Conservation (phyloP, 2,113 vertebrate species). For the Arizona elegans region DNA sequence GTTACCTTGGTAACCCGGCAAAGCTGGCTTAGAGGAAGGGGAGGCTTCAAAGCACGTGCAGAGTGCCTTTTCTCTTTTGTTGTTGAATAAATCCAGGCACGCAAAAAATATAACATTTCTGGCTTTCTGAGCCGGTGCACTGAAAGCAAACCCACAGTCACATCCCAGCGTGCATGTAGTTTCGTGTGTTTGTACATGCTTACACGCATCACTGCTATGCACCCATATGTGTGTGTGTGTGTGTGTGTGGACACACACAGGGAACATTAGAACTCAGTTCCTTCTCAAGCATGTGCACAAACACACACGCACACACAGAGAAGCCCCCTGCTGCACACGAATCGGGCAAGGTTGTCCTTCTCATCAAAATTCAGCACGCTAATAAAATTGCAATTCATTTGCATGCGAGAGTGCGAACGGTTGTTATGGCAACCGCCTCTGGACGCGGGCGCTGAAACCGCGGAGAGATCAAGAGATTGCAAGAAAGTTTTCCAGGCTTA, state of each 20-base stretch:
- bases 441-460: constrained; percentile 64
- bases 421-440: constrained; percentile 79
- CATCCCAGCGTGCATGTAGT: not conserved
- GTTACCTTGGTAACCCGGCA: no score
- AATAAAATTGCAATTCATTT: constrained; percentile 83
- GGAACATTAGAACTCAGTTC: not conserved
- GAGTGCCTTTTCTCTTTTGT: not conserved
- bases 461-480: constrained; percentile 57
- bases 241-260: not conserved
- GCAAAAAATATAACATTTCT: not conserved
- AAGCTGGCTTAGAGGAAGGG: not conserved
- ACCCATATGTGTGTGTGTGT: not conserved
- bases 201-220: no score
- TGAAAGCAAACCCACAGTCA: not conserved
- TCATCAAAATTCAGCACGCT: constrained; percentile 78
- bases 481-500: constrained; percentile 33
- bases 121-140: no score
- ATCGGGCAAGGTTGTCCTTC: constrained; percentile 27
- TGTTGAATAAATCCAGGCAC: not conserved
- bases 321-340: not conserved
- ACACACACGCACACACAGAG: not conserved
- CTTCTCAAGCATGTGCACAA: no score
- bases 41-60: not conserved
- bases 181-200: not conserved
- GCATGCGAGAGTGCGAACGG: constrained; percentile 75